Percentiles rank a stretch among this genome's conserved stretches.
These are phyloP conservation scores for Phenacoccus solenopsis DNA, from an alignment of 1,140 invertebrate genomes.

Conservation along the genomic window DNA sequence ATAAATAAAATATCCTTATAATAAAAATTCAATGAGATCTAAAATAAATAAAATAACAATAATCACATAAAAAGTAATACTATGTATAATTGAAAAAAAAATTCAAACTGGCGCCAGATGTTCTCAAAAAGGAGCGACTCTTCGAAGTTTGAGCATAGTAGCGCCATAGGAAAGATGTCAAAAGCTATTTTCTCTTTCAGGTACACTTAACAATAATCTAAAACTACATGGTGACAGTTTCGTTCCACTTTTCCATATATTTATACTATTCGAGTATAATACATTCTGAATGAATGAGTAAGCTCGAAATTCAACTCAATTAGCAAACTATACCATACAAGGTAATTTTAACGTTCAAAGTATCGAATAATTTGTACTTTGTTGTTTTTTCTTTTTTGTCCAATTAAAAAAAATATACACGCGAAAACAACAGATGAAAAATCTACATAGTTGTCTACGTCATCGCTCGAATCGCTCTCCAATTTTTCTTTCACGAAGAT, in stretches of 20 bases:
- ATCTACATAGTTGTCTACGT: neutral
- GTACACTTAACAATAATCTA: neutral
- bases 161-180: too few species aligned
- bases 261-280: neutral
- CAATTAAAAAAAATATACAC: neutral
- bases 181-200: too few species aligned
- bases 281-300: neutral
- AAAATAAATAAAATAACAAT: constrained; percentile 17
- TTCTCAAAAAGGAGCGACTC: too few species aligned
- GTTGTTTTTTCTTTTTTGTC: neutral
- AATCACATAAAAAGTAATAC: constrained; percentile 6
- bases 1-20: neutral
- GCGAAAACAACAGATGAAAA: neutral
- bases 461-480: neutral
- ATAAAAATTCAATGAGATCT: constrained; percentile 11
- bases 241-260: neutral
- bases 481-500: too few species aligned
- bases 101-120: neutral
- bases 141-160: too few species aligned
- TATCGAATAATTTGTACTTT: neutral
- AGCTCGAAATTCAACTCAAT: neutral
- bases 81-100: neutral
- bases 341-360: neutral
- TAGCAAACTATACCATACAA: neutral
- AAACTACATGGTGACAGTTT: neutral